Percentiles rank a stretch among this genome's conserved stretches.
Conservation (phyloP, 2,888 invertebrate genomes). For the Drosophila borborema region DNA sequence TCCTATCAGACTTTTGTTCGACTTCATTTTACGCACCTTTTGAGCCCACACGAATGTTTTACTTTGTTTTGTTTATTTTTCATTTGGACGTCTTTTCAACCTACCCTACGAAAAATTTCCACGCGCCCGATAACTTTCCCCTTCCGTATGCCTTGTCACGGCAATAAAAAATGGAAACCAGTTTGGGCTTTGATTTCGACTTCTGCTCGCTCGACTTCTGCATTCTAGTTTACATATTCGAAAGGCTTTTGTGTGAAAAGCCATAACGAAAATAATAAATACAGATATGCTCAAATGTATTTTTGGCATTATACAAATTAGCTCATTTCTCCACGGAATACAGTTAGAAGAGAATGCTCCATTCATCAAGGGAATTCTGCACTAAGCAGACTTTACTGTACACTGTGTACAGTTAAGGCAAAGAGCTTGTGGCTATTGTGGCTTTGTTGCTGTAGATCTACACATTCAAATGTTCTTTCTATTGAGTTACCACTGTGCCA, state of each 20-base stretch:
- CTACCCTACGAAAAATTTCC: slow-evolving; percentile 55
- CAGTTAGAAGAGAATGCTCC: slow-evolving; percentile 46
- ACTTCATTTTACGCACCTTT: neutral
- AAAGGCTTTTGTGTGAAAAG: slow-evolving; percentile 35
- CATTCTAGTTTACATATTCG: slow-evolving; percentile 57
- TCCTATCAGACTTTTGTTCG: neutral
- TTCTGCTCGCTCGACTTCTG: slow-evolving; percentile 25
- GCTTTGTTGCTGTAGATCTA: neutral
- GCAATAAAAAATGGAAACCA: slow-evolving; percentile 21
- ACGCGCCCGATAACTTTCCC: slow-evolving; percentile 48
- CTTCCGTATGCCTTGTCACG: slow-evolving; percentile 41
- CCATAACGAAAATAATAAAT: slow-evolving; percentile 3
- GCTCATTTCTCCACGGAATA: slow-evolving; percentile 26
- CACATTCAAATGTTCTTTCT: neutral
- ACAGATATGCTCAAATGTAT: slow-evolving; percentile 28
- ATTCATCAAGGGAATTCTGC: neutral
- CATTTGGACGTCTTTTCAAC: slow-evolving; percentile 39
- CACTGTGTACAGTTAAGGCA: neutral
- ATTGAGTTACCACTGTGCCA: slow-evolving; percentile 1
- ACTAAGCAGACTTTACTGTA: neutral
- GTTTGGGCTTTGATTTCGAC: slow-evolving; percentile 26
- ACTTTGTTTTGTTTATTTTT: slow-evolving; percentile 1
- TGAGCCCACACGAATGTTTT: neutral
- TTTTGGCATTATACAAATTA: slow-evolving; percentile 33
- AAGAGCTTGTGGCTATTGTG: neutral